Evolutionary conservation across 2,888 invertebrate species (phyloP), one percentile per base, ranked within the genome.

Genomic region (Ophion ellenae): DNA sequence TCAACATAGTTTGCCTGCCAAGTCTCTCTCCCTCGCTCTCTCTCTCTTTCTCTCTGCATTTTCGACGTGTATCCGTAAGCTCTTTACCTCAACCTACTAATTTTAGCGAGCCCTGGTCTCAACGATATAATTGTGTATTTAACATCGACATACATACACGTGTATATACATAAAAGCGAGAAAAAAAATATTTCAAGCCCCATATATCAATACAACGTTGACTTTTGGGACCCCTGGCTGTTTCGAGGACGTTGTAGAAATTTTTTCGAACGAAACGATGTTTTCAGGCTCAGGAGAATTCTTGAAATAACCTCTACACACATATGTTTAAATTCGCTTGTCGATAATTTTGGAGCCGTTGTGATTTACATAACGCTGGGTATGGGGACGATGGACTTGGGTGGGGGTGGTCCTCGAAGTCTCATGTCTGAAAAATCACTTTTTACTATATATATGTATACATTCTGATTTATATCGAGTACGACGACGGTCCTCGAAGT

Each of bases 61-160:
- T 7, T 10, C 40, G 61, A 47, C 32, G 70, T 47, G 47, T 63
- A 36, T 71, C 11, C 24, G 2, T 79, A 32, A 88, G 32, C 87
- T 91, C 85, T 89, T 91, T 93, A 92, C 90, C 89, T 90, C 90
- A 91, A 91, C 90, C 90, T 89, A 90, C 90, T 91, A 92, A 92
- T 92, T 91, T 90, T 84, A 87, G 76, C 84, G 83, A 86, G 74
- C 86, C 77, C 61, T 83, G 28, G 47, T 77, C 64, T 80, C 80
- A 70, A 57, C 79, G 45, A 47, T n/a, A 57, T 61, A 20, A 53
- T 78, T 71, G 69, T 59, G 53, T 14, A 36, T 32, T 64, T 45
- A 7, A 36, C 66, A 66, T 59, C 73, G n/a, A 73, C 11, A 14
- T 67, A 17, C 20, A 24, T 69, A 36, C 24, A 45, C 9, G 5